Evolutionary conservation across 2,888 invertebrate genomes (phyloP), one percentile per base, ranked within the genome.

Genomic region (Drosophila nr. perissopoda): DNA sequence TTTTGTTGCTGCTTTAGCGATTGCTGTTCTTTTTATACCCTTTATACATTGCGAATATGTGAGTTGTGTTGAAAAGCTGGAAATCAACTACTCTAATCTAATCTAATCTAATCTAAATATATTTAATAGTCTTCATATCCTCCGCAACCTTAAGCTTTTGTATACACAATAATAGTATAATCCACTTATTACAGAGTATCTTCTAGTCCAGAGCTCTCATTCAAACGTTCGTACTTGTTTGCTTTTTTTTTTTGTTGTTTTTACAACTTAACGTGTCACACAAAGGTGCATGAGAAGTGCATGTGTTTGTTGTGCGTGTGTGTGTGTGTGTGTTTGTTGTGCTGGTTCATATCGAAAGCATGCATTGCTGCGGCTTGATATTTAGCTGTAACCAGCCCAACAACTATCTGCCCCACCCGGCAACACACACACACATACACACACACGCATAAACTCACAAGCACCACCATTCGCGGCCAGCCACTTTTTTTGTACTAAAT

Each of bases 181-280:
- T 18, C 4, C 1, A 0, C 1, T 0, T 36, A 4, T 36, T 54
- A 18, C 31, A 16, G 10, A 31, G 31, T 57, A 42, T 42, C 16
- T 31, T 31, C 2, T 18, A 42, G 40, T 57, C 21, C 5, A 21
- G 5, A 10, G 3, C 21, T n/a, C 1, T 29, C 1, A 13, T n/a
- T 16, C 3, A 21, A 18, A 18, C 21, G n/a, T 69, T 62, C 57
- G 29, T 34, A 29, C 18, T 29, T 59, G 34, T 66, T 53, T 11
- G 18, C 6, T 27, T n/a, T 57, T 57, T 56, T 56, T 70, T 75
- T 67, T 71, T 78, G 58, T 82, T 25, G 25, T 82, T 83, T 82
- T 82, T 71, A 71, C 73, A 85, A 83, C 80, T 84, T 83, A 87
- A 82, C 84, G 76, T 87, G 87, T 87, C 83, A 82, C 83, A 78